A percentile compares a stretch with the other conserved stretches of the same genome.
Evolutionary conservation across 2,113 vertebrate species (phyloP).

Genomic region (Helogale parvula): DNA sequence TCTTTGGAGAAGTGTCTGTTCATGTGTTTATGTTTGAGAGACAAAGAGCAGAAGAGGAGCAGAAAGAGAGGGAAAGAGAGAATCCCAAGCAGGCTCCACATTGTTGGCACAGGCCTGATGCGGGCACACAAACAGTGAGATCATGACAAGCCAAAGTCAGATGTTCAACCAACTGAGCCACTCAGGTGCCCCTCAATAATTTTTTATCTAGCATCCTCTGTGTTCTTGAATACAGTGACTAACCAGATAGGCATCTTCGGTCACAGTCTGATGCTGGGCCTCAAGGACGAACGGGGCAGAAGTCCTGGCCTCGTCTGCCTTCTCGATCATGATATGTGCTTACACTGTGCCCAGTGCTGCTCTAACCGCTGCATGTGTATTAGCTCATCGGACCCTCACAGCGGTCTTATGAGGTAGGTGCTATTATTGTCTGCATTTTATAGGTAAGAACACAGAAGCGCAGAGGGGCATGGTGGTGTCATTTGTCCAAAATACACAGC

Average conservation of each 20-base stretch:
- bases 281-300: not conserved
- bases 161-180: too few relatives aligned
- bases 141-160: too few relatives aligned
- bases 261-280: not conserved
- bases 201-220: not conserved
- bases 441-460: not conserved
- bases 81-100: too few relatives aligned
- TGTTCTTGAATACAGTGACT: not conserved
- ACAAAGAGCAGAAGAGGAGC: too few relatives aligned
- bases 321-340: not conserved
- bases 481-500: not conserved
- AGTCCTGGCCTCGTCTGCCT: not conserved
- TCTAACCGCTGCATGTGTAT: accelerated
- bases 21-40: too few relatives aligned
- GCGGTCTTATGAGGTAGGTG: accelerated
- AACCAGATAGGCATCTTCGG: not conserved
- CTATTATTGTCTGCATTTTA: not conserved
- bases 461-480: not conserved
- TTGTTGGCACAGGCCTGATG: too few relatives aligned
- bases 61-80: too few relatives aligned
- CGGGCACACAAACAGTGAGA: too few relatives aligned
- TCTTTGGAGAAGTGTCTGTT: too few relatives aligned
- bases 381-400: not conserved
- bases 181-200: too few relatives aligned
- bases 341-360: not conserved